Conservation (phyloP, 2,113 vertebrate species). For the Microtus pennsylvanicus region DNA sequence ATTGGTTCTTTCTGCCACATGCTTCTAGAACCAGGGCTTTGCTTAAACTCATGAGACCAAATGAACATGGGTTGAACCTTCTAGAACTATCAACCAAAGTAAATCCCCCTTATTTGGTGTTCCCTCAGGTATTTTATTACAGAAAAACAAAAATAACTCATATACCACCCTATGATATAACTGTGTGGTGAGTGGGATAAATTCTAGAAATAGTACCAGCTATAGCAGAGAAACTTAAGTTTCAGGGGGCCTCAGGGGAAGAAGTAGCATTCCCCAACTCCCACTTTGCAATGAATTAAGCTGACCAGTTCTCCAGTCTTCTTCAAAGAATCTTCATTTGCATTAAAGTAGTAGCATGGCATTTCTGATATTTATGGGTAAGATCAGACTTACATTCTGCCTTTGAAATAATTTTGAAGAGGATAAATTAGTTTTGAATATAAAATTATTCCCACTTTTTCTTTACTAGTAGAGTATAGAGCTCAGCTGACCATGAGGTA, state of each 20-base stretch:
- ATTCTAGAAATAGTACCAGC: background rate
- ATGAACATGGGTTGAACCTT: background rate
- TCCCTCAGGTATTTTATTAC: background rate
- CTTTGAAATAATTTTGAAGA: constrained; percentile 45
- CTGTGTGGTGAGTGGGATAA: background rate
- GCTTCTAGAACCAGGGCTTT: background rate
- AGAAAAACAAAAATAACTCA: background rate
- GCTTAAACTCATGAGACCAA: background rate
- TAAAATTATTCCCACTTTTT: background rate
- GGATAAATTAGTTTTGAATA: background rate
- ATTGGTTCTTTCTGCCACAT: background rate
- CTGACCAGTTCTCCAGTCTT: background rate
- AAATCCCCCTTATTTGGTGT: background rate
- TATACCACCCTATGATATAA: background rate
- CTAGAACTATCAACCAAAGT: background rate
- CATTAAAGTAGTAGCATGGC: background rate
- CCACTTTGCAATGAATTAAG: background rate
- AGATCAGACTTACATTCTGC: background rate
- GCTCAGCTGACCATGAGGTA: background rate
- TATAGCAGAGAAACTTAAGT: background rate
- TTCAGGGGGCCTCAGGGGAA: background rate
- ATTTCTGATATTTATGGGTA: background rate
- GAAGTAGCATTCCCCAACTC: background rate
- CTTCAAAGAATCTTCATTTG: background rate
- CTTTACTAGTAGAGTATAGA: constrained; percentile 6